These are phyloP conservation scores for Terebella lapidaria DNA, from an alignment of 2,888 invertebrate species.

Conservation along the genomic window DNA sequence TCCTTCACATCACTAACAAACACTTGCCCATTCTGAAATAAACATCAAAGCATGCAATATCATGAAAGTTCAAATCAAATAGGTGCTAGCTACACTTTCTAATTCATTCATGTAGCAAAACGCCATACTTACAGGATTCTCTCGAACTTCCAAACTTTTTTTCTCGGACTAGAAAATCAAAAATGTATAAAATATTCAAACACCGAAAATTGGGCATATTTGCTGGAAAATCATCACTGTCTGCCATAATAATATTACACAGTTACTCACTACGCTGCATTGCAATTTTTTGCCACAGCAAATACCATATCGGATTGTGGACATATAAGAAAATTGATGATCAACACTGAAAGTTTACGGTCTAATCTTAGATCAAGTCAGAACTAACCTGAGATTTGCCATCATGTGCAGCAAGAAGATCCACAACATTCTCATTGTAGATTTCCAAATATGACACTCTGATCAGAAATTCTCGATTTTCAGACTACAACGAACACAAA, in stretches of 20 bases:
- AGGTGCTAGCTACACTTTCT: neutral
- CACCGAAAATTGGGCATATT: no score
- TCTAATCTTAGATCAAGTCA: no score
- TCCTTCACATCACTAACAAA: slow-evolving; percentile 61
- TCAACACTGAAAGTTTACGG: no score
- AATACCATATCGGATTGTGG: no score
- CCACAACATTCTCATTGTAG: slow-evolving; percentile 87
- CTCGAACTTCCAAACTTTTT: slow-evolving; percentile 19
- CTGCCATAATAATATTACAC: no score
- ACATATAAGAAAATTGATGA: no score
- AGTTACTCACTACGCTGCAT: no score
- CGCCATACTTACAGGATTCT: slow-evolving; percentile 8
- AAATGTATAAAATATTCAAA: no score
- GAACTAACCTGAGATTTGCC: no score
- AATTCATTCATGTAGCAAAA: neutral
- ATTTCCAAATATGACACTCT: slow-evolving; percentile 92
- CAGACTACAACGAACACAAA: slow-evolving; percentile 14
- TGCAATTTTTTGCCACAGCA: no score
- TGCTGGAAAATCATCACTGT: no score
- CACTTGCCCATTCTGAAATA: slow-evolving; percentile 59
- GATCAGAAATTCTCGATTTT: slow-evolving; percentile 70
- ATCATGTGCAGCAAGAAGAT: slow-evolving; percentile 64
- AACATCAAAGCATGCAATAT: slow-evolving; percentile 2
- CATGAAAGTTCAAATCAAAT: neutral
- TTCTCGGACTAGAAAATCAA: no score